A percentile compares a stretch with the other conserved stretches of the same genome.
phyloP scores from a whole-genome alignment of 2,888 invertebrate species.

The Pandemis cinnamomeana region DNA sequence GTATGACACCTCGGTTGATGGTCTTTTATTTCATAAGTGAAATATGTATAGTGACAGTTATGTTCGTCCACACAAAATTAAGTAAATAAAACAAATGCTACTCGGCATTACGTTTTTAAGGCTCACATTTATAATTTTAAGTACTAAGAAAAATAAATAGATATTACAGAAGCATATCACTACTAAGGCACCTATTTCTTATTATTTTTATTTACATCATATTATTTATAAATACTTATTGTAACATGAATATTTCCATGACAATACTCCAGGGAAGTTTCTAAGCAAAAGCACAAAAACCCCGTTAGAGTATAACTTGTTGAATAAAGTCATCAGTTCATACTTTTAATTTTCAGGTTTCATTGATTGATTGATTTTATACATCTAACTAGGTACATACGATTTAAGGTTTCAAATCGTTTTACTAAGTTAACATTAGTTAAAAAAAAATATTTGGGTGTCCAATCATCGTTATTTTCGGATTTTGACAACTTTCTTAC shows the following conservation, averaged over 20 bases:
- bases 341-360: not conserved
- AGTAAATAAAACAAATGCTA: not conserved
- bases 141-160: slow-evolving; percentile 6
- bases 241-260: not conserved
- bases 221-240: not conserved
- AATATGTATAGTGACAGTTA: too few relatives aligned
- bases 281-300: slow-evolving; percentile 3
- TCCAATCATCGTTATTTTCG: not conserved
- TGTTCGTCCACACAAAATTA: not conserved
- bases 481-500: not conserved
- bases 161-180: not conserved
- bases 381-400: not conserved
- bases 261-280: not conserved
- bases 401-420: too few relatives aligned
- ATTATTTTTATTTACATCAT: slow-evolving; percentile 1
- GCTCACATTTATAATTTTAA: slow-evolving; percentile 3
- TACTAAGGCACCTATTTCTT: not conserved
- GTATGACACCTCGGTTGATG: not conserved
- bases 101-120: not conserved
- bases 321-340: not conserved
- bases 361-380: not conserved
- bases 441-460: not conserved
- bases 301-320: not conserved
- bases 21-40: not conserved
- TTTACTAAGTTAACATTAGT: too few relatives aligned